Conservation (phyloP, 2,113 vertebrate genomes). For the Cyanoderma ruficeps region DNA sequence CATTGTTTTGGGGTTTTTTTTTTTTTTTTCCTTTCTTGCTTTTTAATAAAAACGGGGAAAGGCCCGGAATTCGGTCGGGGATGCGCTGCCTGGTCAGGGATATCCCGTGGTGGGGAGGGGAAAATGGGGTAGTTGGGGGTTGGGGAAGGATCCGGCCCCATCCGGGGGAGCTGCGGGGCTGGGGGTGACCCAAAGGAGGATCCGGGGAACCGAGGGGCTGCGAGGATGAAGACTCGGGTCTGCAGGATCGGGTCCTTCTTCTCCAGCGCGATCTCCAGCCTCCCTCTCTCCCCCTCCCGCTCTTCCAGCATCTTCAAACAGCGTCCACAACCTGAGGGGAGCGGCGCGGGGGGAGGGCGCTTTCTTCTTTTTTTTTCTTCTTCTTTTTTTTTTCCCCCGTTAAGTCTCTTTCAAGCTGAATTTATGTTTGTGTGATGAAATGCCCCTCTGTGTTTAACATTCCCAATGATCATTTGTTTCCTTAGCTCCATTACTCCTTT, state of each 20-base stretch:
- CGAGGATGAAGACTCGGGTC: background rate
- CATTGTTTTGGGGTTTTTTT: no score
- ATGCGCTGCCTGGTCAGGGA: background rate
- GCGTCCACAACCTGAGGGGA: background rate
- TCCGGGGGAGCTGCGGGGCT: no score
- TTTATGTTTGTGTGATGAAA: conserved; percentile 71
- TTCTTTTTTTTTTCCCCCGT: accelerated
- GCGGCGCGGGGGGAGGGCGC: background rate
- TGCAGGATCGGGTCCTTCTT: background rate
- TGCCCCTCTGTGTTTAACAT: conserved; percentile 67
- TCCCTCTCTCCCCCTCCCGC: background rate
- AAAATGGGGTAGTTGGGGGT: accelerated
- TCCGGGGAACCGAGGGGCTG: background rate
- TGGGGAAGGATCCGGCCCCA: background rate
- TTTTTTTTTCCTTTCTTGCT: accelerated
- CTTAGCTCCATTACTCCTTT: conserved; percentile 63
- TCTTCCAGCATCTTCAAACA: conserved; percentile 19
- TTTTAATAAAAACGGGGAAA: background rate
- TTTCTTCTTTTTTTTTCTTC: background rate
- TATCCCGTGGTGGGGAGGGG: background rate
- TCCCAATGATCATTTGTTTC: conserved; percentile 68
- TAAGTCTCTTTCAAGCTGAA: conserved; percentile 57
- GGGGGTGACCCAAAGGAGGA: background rate
- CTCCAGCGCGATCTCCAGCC: background rate
- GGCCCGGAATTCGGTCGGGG: accelerated